phyloP scores from a whole-genome alignment of 30 jellyfish, hydroid and myxozoan genomes.

The Mastigias papua region DNA sequence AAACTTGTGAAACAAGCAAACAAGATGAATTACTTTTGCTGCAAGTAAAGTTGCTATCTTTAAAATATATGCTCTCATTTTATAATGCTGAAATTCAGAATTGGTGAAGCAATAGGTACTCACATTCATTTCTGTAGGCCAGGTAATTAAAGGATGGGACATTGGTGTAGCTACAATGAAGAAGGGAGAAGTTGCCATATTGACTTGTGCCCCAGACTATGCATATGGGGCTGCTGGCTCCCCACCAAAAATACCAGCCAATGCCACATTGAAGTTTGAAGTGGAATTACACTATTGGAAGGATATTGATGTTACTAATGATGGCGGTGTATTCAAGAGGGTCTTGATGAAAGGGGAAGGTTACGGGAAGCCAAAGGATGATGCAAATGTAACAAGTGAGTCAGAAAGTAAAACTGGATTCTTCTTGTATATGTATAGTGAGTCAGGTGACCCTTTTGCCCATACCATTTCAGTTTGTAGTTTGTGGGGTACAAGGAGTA shows the following conservation, averaged over 20 bases:
- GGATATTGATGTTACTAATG: constrained; percentile 84
- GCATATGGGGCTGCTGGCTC: constrained; percentile 93
- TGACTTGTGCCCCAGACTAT: constrained; percentile 84
- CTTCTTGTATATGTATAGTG: too few species aligned
- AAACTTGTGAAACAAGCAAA: too few species aligned
- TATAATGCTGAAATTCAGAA: too few species aligned
- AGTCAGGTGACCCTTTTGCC: too few species aligned
- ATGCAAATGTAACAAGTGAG: constrained; percentile 76
- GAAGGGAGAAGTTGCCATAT: constrained; percentile 84
- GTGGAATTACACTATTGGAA: constrained; percentile 83
- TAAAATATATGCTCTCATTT: too few species aligned
- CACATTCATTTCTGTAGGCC: constrained; percentile 36
- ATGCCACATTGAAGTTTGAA: constrained; percentile 87
- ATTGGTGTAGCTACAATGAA: constrained; percentile 90
- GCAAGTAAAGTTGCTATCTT: too few species aligned
- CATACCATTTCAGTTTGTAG: too few species aligned
- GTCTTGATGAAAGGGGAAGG: constrained; percentile 87
- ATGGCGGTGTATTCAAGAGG: constrained; percentile 83
- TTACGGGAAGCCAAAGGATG: constrained; percentile 82
- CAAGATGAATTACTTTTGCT: too few species aligned
- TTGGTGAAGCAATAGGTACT: too few species aligned
- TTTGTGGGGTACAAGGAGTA: too few species aligned
- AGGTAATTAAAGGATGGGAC: constrained; percentile 98
- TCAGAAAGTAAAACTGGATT: too few species aligned
- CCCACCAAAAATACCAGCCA: constrained; percentile 93